A percentile compares a stretch with the other conserved stretches of the same genome.
These are phyloP conservation scores for Orcinus orca DNA, from an alignment of 2,113 vertebrate species.

Conservation along the genomic window DNA sequence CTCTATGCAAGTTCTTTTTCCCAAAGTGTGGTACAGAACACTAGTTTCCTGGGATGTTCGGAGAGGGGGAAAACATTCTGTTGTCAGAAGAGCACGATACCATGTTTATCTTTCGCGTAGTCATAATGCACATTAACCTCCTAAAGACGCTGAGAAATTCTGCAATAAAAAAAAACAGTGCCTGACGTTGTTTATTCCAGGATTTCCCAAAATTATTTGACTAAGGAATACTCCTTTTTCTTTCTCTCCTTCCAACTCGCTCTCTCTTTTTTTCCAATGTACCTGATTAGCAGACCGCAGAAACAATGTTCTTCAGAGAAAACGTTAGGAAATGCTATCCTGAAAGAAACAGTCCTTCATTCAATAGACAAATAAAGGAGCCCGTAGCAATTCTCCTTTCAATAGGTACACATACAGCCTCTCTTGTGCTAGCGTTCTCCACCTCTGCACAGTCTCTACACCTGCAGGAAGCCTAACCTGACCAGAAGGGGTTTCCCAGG, in stretches of 20 bases:
- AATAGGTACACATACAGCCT: accelerated
- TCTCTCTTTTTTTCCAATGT: not conserved
- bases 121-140: not conserved
- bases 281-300: not conserved
- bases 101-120: not conserved
- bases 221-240: not conserved
- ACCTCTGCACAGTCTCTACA: not conserved
- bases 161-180: not conserved
- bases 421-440: accelerated
- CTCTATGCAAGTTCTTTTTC: not conserved
- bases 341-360: not conserved
- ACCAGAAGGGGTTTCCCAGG: not conserved
- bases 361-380: not conserved
- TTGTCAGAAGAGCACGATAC: not conserved
- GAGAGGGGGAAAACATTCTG: not conserved
- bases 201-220: not conserved
- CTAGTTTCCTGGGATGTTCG: not conserved
- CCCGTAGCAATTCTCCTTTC: not conserved
- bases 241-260: not conserved
- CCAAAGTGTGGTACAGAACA: not conserved
- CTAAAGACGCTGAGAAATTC: not conserved
- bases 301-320: not conserved
- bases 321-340: not conserved
- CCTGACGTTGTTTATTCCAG: not conserved
- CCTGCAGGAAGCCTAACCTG: not conserved